phyloP scores from a whole-genome alignment of 2,113 vertebrate species.

The Oostethus manadensis region DNA sequence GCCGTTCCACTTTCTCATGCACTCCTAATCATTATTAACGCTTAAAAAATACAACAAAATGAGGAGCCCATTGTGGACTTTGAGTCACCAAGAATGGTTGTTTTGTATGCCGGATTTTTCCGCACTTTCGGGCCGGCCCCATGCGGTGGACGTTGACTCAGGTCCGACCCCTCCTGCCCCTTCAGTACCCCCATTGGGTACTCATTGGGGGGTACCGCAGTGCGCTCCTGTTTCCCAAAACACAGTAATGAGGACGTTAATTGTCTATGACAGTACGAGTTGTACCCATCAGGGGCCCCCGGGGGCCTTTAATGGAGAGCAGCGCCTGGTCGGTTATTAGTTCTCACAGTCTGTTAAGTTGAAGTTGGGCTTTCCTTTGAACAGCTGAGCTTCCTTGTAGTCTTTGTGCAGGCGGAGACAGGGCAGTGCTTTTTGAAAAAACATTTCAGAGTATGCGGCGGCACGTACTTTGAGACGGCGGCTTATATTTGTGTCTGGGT shows the following conservation, averaged over 20 bases:
- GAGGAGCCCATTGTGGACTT: slow-evolving; percentile 5
- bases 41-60: too few relatives aligned
- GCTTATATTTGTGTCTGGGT: slow-evolving; percentile 51
- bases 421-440: slow-evolving; percentile 29
- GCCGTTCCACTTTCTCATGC: too few relatives aligned
- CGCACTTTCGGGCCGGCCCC: slow-evolving; percentile 14
- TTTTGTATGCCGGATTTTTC: slow-evolving; percentile 22
- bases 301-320: slow-evolving; percentile 46
- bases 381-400: slow-evolving; percentile 27
- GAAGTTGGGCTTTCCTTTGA: slow-evolving; percentile 19
- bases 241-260: slow-evolving; percentile 74
- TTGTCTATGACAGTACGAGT: slow-evolving; percentile 66
- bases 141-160: slow-evolving; percentile 39
- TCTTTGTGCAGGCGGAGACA: slow-evolving; percentile 43
- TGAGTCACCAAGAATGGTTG: slow-evolving; percentile 16
- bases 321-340: slow-evolving; percentile 45
- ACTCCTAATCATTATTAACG: too few relatives aligned
- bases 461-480: slow-evolving; percentile 53
- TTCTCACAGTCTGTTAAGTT: slow-evolving; percentile 50
- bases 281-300: slow-evolving; percentile 54
- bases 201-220: slow-evolving; percentile 46
- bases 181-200: slow-evolving; percentile 43
- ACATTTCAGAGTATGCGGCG: slow-evolving; percentile 49
- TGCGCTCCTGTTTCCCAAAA: slow-evolving; percentile 60
- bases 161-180: slow-evolving; percentile 39